A percentile compares a stretch with the other conserved stretches of the same genome.
Conservation (phyloP, 1,140 invertebrate species). For the Drosophila rhopaloa region DNA sequence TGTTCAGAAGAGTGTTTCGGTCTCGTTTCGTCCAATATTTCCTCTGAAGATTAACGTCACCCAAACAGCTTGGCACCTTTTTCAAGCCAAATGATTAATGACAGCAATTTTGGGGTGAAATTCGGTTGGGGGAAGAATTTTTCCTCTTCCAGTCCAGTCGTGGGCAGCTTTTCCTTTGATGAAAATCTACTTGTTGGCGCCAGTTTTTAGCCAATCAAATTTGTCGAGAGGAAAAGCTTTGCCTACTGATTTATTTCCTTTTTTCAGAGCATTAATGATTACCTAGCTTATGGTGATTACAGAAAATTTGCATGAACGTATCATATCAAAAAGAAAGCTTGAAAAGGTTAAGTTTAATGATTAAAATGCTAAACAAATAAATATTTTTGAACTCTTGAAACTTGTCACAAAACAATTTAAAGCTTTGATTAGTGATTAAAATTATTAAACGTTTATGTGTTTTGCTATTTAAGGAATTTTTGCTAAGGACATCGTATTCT, state of each 20-base stretch:
- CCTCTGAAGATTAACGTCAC: conserved; percentile 69
- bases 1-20: background rate
- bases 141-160: conserved; percentile 20
- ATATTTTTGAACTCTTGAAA: no score
- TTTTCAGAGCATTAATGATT: conserved; percentile 45
- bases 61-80: conserved; percentile 64
- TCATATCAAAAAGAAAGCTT: conserved; percentile 11
- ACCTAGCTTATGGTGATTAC: conserved; percentile 42
- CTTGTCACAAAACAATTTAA: no score
- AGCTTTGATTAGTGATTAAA: no score
- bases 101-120: conserved; percentile 55
- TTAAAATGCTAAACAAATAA: no score
- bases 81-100: conserved; percentile 75
- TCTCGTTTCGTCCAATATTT: conserved; percentile 9
- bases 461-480: no score
- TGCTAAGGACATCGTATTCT: no score
- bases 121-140: conserved; percentile 12
- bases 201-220: conserved; percentile 44
- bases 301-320: conserved; percentile 59
- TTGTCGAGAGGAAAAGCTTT: conserved; percentile 23
- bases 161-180: conserved; percentile 48
- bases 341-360: background rate
- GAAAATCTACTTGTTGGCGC: conserved; percentile 74
- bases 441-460: no score
- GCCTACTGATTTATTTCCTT: conserved; percentile 15